Percentiles rank a stretch among this genome's conserved stretches.
Evolutionary conservation across 2,113 vertebrate species (phyloP).

Genomic region (Scomber colias): DNA sequence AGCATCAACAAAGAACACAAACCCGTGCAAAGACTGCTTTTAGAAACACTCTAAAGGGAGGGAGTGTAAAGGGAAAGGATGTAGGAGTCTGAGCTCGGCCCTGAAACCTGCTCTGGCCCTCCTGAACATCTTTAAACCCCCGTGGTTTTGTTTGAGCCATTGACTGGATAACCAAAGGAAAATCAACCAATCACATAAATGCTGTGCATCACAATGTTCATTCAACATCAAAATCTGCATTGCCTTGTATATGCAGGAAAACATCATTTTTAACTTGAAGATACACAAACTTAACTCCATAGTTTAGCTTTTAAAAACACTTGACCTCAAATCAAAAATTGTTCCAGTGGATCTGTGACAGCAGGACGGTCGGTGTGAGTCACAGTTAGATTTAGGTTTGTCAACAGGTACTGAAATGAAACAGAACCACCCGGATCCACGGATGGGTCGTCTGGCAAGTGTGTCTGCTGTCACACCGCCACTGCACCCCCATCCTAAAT

Average conservation of each 20-base stretch:
- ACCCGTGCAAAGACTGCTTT: slow-evolving; percentile 77
- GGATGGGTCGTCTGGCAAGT: slow-evolving; percentile 50
- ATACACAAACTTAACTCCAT: not conserved
- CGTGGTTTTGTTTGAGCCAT: slow-evolving; percentile 49
- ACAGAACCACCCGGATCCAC: slow-evolving; percentile 45
- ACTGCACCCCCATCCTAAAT: slow-evolving; percentile 67
- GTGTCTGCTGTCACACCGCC: slow-evolving; percentile 64
- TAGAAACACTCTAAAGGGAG: slow-evolving; percentile 69
- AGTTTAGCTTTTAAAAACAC: slow-evolving; percentile 21
- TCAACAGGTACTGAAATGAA: slow-evolving; percentile 35
- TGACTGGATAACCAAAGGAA: slow-evolving; percentile 42
- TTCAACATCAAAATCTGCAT: slow-evolving; percentile 16
- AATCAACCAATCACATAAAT: slow-evolving; percentile 25
- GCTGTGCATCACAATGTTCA: not conserved
- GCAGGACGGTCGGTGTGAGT: slow-evolving; percentile 22
- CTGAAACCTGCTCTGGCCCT: slow-evolving; percentile 60
- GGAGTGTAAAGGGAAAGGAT: slow-evolving; percentile 66
- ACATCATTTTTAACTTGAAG: not conserved
- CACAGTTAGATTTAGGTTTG: slow-evolving; percentile 9
- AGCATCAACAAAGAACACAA: slow-evolving; percentile 81
- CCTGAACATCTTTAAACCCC: slow-evolving; percentile 66
- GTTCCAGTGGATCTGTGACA: slow-evolving; percentile 23
- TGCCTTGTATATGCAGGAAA: not conserved
- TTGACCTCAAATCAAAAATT: not conserved
- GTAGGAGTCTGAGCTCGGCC: slow-evolving; percentile 62